Evolutionary conservation across 2,797 vertebrate genomes (phyloP), one percentile per base, ranked within the genome.

Genomic region (Poecilia gillii): DNA sequence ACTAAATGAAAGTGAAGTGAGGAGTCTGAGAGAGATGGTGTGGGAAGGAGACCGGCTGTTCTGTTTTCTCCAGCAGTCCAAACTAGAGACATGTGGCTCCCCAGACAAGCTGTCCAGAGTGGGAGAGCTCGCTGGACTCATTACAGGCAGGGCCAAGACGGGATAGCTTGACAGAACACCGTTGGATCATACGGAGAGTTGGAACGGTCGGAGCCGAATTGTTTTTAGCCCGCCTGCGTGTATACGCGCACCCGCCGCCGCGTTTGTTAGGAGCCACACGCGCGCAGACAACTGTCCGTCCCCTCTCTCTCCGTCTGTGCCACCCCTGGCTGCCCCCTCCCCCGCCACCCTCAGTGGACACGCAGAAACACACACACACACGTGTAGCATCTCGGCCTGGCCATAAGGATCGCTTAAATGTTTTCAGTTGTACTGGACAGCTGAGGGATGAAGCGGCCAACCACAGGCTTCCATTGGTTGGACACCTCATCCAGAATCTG

Each of bases 31-130:
- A 91, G 91, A 92, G 92, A 93, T 93, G 92, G 94, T 94, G 94
- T 95, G 93, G 93, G 94, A 93, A 93, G 93, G 91, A 94, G 93
- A 94, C 93, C 92, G 94, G 94, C 94, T 95, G 94, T 94, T 95
- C 93, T 89, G 90, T 93, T 93, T 92, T 94, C 93, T 94, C 92
- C 94, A 94, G 94, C 92, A 91, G 93, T 95, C 94, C 93, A 95
- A 94, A 91, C 89, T 82, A 90, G 92, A 94, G 92, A 93, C 93
- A 94, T 93, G 93, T 93, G 94, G 94, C 93, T 93, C 94, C 91
- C 90, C 89, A 93, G 93, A 94, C 94, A 94, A 95, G 94, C 94
- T 95, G 94, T 93, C 94, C 93, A 95, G 94, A 95, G 94, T 92
- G 93, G 92, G 92, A 93, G 93, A 93, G 93, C 92, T 94, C 88